Evolutionary conservation across 2,888 invertebrate genomes (phyloP).

Genomic region (Euzophera pinguis): DNA sequence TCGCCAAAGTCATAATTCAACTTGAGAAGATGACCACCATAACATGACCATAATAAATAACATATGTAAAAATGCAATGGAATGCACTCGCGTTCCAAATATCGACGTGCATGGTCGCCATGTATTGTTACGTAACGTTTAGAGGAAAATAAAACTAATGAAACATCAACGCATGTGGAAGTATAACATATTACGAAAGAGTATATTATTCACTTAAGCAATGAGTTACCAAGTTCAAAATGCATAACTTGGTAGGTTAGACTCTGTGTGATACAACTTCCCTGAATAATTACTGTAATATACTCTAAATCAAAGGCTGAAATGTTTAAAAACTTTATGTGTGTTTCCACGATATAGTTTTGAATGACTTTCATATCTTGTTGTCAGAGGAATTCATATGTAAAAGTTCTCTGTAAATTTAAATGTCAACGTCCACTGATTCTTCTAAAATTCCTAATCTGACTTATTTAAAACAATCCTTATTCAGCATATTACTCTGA

Average conservation of each 20-base stretch:
- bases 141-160: too few relatives aligned
- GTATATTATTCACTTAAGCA: background rate
- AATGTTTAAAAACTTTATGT: background rate
- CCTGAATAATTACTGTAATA: slow-evolving; percentile 5
- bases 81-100: too few relatives aligned
- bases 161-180: background rate
- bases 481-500: too few relatives aligned
- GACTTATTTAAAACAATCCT: too few relatives aligned
- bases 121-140: too few relatives aligned
- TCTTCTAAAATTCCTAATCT: too few relatives aligned
- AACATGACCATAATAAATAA: too few relatives aligned
- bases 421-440: too few relatives aligned
- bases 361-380: background rate
- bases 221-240: slow-evolving; percentile 3
- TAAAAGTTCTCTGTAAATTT: background rate
- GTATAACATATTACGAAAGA: background rate
- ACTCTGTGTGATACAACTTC: background rate
- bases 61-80: too few relatives aligned
- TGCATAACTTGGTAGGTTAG: background rate
- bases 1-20: too few relatives aligned
- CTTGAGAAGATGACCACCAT: too few relatives aligned
- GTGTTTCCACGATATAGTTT: background rate
- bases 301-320: background rate
- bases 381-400: background rate
- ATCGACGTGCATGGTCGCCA: too few relatives aligned